Evolutionary conservation across 2,888 invertebrate species (phyloP), one percentile per base, ranked within the genome.

Genomic region (Platycnemis pennipes): DNA sequence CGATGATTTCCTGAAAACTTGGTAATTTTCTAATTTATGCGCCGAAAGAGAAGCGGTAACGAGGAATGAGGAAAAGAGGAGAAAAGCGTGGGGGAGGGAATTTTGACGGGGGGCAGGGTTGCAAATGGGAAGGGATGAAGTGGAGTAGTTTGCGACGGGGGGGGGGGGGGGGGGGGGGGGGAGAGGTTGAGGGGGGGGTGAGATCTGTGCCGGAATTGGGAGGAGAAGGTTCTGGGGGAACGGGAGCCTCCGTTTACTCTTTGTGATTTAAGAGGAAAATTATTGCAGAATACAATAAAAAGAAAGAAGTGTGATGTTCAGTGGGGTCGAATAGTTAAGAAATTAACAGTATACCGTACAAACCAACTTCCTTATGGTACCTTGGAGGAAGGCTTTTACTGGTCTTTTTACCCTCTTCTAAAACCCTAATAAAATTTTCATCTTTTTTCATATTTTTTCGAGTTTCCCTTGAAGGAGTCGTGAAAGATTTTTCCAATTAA

Each of bases 1-100:
- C 87, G 87, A 87, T 87, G 87, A 87, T 87, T 87, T 87, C 87
- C 87, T 87, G 87, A 87, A 87, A 87, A 87, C 87, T 87, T 87
- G 45, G 87, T 87, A 87, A 87, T 87, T 87, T 87, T 87, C 87
- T 45, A 87, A 87, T 87, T 87, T 87, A 87, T 87, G 46, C 87
- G 26, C 45, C 45, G 46, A 46, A 87, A 45, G 87, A 87, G 87
- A n/a, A 46, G 87, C 87, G 46, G 46, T 8, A 1, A 42, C 42
- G 86, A 77, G 31, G 42, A 86, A 86, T 42, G 37, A 44, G 42
- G n/a, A 37, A 44, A 42, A 44, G 44, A 16, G 44, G 26, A 37
- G 37, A 22, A 26, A 45, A 37, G 86, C 22, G 42, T 7, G 42
- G 8, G 19, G n/a, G 26, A 13, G 87, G 45, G 26, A n/a, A 7